Evolutionary conservation across 2,888 invertebrate species (phyloP).

Genomic region (Dascillus cervinus): DNA sequence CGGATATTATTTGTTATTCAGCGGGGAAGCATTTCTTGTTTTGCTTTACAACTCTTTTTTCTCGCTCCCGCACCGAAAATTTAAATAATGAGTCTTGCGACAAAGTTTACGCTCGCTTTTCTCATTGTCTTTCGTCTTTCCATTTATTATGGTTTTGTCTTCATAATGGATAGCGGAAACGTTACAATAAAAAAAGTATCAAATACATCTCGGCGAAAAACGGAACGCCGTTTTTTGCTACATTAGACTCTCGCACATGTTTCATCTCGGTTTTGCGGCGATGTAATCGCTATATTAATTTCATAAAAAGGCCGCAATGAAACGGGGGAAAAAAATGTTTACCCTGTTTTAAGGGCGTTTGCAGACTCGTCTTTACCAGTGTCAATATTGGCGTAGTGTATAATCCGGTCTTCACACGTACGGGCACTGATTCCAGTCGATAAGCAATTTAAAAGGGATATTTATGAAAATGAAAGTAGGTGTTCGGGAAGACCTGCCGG

Average conservation of each 20-base stretch:
- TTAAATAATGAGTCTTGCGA: too few species aligned
- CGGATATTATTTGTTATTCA: too few species aligned
- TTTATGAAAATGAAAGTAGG: slow-evolving; percentile 38
- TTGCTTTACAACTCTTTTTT: too few species aligned
- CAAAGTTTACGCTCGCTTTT: slow-evolving; percentile 3
- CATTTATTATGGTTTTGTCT: slow-evolving; percentile 8
- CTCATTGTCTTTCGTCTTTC: slow-evolving; percentile 6
- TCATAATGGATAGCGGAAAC: slow-evolving; percentile 13
- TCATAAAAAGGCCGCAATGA: too few species aligned
- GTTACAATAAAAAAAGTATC: slow-evolving; percentile 13
- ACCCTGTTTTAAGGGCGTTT: too few species aligned
- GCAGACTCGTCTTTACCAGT: slow-evolving; percentile 12
- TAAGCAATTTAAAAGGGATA: slow-evolving; percentile 36
- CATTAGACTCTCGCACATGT: slow-evolving; percentile 11
- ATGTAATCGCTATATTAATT: too few species aligned
- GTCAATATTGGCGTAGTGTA: slow-evolving; percentile 22
- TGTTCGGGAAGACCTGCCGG: slow-evolving; percentile 28
- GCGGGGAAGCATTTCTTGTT: too few species aligned
- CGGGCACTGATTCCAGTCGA: slow-evolving; percentile 29
- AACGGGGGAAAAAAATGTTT: slow-evolving; percentile 1
- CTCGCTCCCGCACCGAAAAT: too few species aligned
- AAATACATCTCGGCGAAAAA: slow-evolving; percentile 13
- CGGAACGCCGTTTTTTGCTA: slow-evolving; percentile 13
- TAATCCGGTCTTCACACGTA: slow-evolving; percentile 21
- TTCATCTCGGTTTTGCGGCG: too few species aligned